Conservation (phyloP, 64 coral and sea anemone genomes). For the Pocillopora verrucosa region DNA sequence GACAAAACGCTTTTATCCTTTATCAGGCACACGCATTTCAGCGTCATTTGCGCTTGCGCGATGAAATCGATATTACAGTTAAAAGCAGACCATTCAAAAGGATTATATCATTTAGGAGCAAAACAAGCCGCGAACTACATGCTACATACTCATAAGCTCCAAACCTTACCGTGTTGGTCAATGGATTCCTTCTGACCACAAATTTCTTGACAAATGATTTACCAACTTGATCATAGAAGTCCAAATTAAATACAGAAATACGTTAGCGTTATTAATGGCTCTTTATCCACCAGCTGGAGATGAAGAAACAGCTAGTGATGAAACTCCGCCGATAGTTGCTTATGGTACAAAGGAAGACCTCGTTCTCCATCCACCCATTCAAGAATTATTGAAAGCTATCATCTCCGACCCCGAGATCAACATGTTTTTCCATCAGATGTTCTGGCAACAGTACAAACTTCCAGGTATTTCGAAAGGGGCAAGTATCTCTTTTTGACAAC, state of each 20-base stretch:
- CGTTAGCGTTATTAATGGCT: constrained; percentile 1
- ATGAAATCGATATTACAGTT: neutral
- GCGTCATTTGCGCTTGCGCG: too few relatives aligned
- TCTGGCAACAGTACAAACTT: neutral
- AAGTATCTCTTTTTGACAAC: constrained; percentile 49
- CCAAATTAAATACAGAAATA: neutral
- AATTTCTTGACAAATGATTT: constrained; percentile 42
- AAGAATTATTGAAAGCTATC: too few relatives aligned
- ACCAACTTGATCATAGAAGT: constrained; percentile 30
- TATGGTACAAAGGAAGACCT: neutral
- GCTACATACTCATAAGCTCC: constrained; percentile 46
- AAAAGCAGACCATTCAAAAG: constrained; percentile 1
- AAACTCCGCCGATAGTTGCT: constrained; percentile 1
- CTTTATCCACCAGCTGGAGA: constrained; percentile 34
- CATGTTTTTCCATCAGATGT: too few relatives aligned
- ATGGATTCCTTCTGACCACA: constrained; percentile 52
- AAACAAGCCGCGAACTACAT: constrained; percentile 46
- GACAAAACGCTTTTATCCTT: too few relatives aligned
- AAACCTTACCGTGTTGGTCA: constrained; percentile 45
- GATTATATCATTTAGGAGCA: constrained; percentile 9
- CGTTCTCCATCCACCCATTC: too few relatives aligned
- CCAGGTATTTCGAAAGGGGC: constrained; percentile 32
- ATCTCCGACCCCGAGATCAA: too few relatives aligned
- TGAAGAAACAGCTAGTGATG: constrained; percentile 19
- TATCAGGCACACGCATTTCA: too few relatives aligned